Conservation (phyloP, 2,797 vertebrate genomes). For the Eospalax fontanierii region DNA sequence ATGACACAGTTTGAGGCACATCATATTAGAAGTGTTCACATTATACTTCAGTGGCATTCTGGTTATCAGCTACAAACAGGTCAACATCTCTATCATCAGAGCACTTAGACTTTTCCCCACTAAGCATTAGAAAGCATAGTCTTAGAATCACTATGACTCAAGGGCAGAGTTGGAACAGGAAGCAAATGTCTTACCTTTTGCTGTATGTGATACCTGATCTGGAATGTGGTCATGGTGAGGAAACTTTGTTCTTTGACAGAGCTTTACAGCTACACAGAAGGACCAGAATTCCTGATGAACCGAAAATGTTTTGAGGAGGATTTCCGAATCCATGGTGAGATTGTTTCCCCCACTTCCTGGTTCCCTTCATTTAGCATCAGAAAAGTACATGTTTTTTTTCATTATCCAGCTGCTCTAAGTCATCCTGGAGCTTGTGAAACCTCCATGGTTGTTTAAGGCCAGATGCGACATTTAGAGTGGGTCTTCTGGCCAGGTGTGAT, state of each 20-base stretch:
- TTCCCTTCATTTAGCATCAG: not conserved
- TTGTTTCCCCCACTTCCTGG: not conserved
- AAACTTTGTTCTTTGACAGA: conserved; percentile 89
- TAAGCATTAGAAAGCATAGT: not conserved
- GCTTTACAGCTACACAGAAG: conserved; percentile 99
- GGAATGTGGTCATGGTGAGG: not conserved
- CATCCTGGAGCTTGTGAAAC: not conserved
- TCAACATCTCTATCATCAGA: not conserved
- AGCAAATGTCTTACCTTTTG: not conserved
- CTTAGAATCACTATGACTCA: not conserved
- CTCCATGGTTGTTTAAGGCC: not conserved
- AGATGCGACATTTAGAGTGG: not conserved
- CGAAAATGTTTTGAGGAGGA: conserved; percentile 98
- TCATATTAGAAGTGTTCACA: not conserved
- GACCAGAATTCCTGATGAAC: conserved; percentile 97
- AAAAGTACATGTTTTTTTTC: not conserved
- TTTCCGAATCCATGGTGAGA: conserved; percentile 95
- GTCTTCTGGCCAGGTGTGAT: not conserved
- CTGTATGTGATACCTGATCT: not conserved
- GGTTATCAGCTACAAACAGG: not conserved
- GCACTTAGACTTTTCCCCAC: no score
- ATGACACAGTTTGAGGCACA: not conserved
- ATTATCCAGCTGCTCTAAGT: not conserved
- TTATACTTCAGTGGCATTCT: not conserved
- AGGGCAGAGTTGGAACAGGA: not conserved